Evolutionary conservation across 2,113 vertebrate species (phyloP).

Genomic region (Pluvialis apricaria): DNA sequence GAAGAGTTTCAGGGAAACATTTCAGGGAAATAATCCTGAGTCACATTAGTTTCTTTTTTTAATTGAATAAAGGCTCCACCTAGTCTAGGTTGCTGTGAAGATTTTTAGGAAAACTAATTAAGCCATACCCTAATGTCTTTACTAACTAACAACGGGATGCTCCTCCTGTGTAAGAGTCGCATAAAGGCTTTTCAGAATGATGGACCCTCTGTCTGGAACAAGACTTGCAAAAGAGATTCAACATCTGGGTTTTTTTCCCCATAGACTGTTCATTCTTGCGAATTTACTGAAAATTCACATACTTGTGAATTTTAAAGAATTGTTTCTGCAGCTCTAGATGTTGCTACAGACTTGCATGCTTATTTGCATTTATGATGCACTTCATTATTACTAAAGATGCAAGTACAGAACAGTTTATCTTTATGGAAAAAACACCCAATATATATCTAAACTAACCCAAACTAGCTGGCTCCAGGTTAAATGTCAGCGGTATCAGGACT

Average conservation of each 20-base stretch:
- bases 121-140: neutral
- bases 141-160: neutral
- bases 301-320: neutral
- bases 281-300: neutral
- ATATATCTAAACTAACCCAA: neutral
- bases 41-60: neutral
- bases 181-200: neutral
- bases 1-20: neutral
- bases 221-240: neutral
- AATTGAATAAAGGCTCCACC: neutral
- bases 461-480: neutral
- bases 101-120: neutral
- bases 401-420: neutral
- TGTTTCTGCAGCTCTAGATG: neutral
- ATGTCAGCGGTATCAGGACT: conserved; percentile 65
- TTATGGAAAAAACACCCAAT: neutral
- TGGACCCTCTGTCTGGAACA: neutral
- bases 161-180: neutral
- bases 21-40: neutral
- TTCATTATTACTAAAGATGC: neutral
- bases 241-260: neutral
- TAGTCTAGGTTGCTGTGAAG: neutral
- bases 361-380: neutral
- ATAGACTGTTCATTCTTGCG: neutral
- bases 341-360: neutral